These are phyloP conservation scores for Drosophila lowei DNA, from an alignment of 1,140 invertebrate species.

Conservation along the genomic window DNA sequence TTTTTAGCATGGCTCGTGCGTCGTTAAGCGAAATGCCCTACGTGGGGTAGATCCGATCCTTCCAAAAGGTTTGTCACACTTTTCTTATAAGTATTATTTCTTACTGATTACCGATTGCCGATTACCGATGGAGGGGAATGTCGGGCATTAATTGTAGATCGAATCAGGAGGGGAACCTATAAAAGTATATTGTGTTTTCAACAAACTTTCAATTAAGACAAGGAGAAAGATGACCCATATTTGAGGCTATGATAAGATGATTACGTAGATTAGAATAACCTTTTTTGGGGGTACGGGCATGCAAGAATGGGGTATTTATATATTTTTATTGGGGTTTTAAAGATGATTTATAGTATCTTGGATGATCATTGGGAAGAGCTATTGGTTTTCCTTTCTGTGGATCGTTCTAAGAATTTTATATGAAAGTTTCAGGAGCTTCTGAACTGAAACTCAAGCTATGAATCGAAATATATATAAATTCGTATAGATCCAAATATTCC, in stretches of 20 bases:
- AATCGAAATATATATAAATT: too few species aligned
- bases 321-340: too few species aligned
- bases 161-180: not conserved
- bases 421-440: too few species aligned
- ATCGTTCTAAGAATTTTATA: too few species aligned
- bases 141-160: not conserved
- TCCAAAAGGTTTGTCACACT: not conserved
- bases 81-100: not conserved
- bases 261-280: not conserved
- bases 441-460: too few species aligned
- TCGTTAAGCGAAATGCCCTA: conserved; percentile 45
- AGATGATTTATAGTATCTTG: too few species aligned
- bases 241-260: conserved; percentile 24
- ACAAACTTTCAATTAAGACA: conserved; percentile 48
- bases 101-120: not conserved
- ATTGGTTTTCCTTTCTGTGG: too few species aligned
- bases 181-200: conserved; percentile 11
- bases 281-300: too few species aligned
- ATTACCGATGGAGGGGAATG: not conserved
- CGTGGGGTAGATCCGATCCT: conserved; percentile 3
- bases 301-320: too few species aligned
- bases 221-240: conserved; percentile 33
- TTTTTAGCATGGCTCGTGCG: conserved; percentile 61
- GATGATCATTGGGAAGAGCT: too few species aligned
- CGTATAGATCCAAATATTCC: too few species aligned